phyloP scores from a whole-genome alignment of 2,888 invertebrate genomes.

The Gandaritis pyraliata region DNA sequence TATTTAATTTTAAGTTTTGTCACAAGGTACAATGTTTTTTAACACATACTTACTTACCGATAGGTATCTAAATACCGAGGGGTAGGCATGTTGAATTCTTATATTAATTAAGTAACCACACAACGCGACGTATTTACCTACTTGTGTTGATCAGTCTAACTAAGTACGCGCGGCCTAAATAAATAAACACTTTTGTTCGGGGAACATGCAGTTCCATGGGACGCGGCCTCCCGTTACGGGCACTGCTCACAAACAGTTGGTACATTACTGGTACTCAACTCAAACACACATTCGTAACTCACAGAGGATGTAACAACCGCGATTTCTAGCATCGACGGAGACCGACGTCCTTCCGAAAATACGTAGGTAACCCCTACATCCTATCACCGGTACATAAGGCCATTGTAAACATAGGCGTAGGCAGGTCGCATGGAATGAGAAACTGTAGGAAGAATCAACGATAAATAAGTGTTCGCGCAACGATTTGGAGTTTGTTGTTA shows the following conservation, averaged over 20 bases:
- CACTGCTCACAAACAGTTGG: slow-evolving; percentile 29
- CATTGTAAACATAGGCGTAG: slow-evolving; percentile 23
- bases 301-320: slow-evolving; percentile 56
- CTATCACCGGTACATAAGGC: slow-evolving; percentile 47
- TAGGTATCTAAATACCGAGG: slow-evolving; percentile 24
- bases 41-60: slow-evolving; percentile 29
- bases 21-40: background rate
- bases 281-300: slow-evolving; percentile 24
- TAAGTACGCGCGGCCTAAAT: background rate
- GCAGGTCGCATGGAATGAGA: slow-evolving; percentile 12
- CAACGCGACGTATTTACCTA: background rate
- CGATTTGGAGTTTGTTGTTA: slow-evolving; percentile 4
- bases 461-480: slow-evolving; percentile 1
- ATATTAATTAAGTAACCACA: slow-evolving; percentile 8
- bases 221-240: slow-evolving; percentile 37
- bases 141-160: slow-evolving; percentile 5
- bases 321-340: slow-evolving; percentile 63
- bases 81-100: slow-evolving; percentile 16
- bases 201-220: slow-evolving; percentile 25
- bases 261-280: slow-evolving; percentile 22
- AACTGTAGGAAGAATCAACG: slow-evolving; percentile 23
- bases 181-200: slow-evolving; percentile 19
- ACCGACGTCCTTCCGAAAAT: slow-evolving; percentile 64
- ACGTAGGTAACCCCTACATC: slow-evolving; percentile 48
- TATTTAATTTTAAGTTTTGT: too few relatives aligned